phyloP scores from a whole-genome alignment of 2,113 vertebrate species.

The Ahaetulla prasina region DNA sequence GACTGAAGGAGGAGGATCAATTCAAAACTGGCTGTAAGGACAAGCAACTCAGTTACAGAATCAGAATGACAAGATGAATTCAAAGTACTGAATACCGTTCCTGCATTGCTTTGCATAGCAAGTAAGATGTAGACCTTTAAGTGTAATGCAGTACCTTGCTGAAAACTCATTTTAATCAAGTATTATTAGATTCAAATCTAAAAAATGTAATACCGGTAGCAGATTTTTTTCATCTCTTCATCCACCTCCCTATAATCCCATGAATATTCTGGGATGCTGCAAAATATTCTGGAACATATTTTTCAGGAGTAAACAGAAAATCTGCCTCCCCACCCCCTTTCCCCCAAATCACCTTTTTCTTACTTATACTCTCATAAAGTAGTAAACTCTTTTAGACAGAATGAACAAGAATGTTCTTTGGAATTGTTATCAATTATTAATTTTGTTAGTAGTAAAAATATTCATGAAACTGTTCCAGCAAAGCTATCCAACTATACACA shows the following conservation, averaged over 20 bases:
- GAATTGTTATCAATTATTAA: not conserved
- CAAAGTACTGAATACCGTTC: not conserved
- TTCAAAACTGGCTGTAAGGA: not conserved
- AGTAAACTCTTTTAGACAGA: not conserved
- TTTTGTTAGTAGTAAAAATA: not conserved
- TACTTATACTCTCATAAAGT: not conserved
- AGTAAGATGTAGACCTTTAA: not conserved
- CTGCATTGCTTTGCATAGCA: not conserved
- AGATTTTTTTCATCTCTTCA: not conserved
- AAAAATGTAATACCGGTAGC: not conserved
- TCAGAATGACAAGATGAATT: not conserved
- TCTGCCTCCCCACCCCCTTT: accelerated
- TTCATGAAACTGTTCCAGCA: not conserved
- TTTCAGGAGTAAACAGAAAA: not conserved
- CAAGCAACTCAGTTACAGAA: not conserved
- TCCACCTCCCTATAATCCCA: not conserved
- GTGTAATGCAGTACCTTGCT: not conserved
- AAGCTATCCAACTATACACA: not conserved
- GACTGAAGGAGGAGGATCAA: not conserved
- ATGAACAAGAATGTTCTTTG: not conserved
- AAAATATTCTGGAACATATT: not conserved
- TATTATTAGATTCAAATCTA: not conserved
- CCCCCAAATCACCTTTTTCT: not conserved
- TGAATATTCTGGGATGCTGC: not conserved
- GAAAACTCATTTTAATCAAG: not conserved